phyloP scores from a whole-genome alignment of 2,888 invertebrate species.

The Schizaphis graminum region DNA sequence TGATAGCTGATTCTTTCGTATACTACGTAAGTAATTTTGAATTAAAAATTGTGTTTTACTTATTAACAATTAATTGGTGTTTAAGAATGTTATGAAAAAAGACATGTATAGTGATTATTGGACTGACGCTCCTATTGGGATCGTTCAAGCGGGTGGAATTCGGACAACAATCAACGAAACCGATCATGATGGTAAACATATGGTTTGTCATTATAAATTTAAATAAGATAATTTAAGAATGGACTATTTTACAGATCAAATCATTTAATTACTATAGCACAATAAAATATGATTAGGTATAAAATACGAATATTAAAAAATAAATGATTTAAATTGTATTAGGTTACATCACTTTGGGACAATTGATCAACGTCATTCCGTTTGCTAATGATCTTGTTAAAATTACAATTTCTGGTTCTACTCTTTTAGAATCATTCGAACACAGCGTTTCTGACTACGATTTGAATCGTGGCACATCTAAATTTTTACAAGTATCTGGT shows the following conservation, averaged over 20 bases:
- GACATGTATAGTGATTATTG: constrained; percentile 73
- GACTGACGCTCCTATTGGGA: constrained; percentile 83
- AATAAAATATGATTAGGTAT: neutral
- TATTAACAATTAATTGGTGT: neutral
- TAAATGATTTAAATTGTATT: neutral
- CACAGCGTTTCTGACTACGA: constrained; percentile 21
- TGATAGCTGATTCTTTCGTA: constrained; percentile 83
- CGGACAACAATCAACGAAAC: constrained; percentile 76
- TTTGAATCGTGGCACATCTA: neutral
- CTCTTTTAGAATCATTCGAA: constrained; percentile 78
- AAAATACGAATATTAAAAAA: neutral
- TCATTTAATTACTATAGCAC: neutral
- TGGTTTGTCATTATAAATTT: neutral
- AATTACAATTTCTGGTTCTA: constrained; percentile 77
- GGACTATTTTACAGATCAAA: neutral
- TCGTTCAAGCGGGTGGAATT: constrained; percentile 84
- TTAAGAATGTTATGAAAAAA: constrained; percentile 15
- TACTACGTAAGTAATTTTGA: constrained; percentile 72
- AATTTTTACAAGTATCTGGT: constrained; percentile 50
- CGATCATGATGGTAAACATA: constrained; percentile 19
- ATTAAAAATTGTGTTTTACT: neutral
- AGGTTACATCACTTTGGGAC: constrained; percentile 78
- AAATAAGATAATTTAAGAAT: neutral
- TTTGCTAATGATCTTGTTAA: constrained; percentile 81
- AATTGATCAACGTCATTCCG: constrained; percentile 82